These are phyloP conservation scores for Calypte anna DNA, from an alignment of 2,113 vertebrate genomes.

Conservation along the genomic window DNA sequence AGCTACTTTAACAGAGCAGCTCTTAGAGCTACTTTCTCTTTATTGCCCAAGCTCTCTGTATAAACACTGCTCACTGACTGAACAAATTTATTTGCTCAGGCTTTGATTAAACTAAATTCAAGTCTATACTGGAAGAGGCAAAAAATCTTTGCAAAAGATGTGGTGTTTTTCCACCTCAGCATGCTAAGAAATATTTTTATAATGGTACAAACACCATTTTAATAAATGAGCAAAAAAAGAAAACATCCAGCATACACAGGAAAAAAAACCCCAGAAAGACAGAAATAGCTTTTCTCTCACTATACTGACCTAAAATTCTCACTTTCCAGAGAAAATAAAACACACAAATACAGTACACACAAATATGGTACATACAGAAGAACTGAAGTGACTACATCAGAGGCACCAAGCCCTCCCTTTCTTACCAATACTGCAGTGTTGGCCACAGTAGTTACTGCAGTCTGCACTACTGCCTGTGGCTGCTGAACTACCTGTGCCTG, in stretches of 20 bases:
- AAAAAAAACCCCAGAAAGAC: background rate
- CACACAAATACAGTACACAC: background rate
- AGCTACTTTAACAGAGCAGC: background rate
- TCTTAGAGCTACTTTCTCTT: background rate
- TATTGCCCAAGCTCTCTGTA: background rate
- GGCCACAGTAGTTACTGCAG: constrained; percentile 83
- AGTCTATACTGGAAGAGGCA: background rate
- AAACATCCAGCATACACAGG: background rate
- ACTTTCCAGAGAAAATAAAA: background rate
- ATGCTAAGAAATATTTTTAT: background rate
- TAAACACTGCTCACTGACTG: background rate
- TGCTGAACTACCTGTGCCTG: constrained; percentile 74
- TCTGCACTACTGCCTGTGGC: constrained; percentile 81
- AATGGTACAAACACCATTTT: rapidly evolving
- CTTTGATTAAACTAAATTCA: background rate
- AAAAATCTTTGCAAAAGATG: background rate
- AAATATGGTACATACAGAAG: background rate
- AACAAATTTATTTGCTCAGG: background rate
- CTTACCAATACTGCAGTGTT: constrained; percentile 92
- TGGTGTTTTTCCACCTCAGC: background rate
- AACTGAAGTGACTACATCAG: constrained; percentile 11
- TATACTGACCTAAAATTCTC: background rate
- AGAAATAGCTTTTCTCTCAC: background rate
- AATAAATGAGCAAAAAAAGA: background rate
- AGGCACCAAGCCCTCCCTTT: constrained; percentile 15